Conservation (phyloP, 1,140 invertebrate genomes). For the Brachionus rotundiformis region DNA sequence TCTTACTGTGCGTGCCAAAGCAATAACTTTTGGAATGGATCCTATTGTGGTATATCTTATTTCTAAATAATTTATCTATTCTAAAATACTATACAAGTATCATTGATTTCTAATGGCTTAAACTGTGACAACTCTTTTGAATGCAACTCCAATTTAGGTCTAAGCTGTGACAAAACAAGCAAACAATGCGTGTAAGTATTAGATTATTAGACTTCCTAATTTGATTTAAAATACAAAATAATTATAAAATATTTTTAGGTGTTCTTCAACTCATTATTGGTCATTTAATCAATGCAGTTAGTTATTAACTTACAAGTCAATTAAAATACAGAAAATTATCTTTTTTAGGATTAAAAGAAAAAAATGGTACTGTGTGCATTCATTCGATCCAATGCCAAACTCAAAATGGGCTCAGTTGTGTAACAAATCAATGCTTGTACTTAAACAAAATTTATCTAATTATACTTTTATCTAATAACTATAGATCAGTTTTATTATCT, state of each 20-base stretch:
- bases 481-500: no score
- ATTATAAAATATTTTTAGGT: not conserved
- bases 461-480: no score
- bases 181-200: slow-evolving; percentile 22
- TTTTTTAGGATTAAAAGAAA: not conserved
- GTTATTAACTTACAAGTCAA: no score
- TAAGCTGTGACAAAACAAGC: not conserved
- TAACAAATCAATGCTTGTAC: not conserved
- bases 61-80: not conserved
- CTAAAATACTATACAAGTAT: not conserved
- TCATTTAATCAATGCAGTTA: not conserved
- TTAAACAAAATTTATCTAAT: no score
- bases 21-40: slow-evolving; percentile 30
- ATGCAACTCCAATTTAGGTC: not conserved
- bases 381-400: slow-evolving; percentile 2
- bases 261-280: slow-evolving; percentile 39
- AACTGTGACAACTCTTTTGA: slow-evolving; percentile 39
- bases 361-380: not conserved
- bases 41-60: slow-evolving; percentile 18
- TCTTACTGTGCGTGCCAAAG: not conserved
- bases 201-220: no score
- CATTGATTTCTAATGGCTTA: not conserved
- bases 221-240: not conserved
- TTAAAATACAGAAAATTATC: not conserved
- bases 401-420: not conserved